Base-by-base conservation (phyloP, 2,797 vertebrate species). In the Oryzias dopingdopingensis region DNA sequence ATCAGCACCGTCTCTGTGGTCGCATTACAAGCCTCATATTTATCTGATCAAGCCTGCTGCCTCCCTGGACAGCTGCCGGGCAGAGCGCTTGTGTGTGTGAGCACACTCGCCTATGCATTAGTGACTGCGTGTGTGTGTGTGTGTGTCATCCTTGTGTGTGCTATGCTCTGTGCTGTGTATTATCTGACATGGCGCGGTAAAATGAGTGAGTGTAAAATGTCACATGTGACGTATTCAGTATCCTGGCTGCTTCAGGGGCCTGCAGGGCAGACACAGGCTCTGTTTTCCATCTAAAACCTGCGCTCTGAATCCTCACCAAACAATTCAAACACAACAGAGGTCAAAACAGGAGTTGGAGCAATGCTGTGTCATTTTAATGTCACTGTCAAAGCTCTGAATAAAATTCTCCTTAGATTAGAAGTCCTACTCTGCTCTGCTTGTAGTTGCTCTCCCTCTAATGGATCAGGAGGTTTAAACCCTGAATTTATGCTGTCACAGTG, bases 11-110 rank as follows among this genome's bases (percentile, higher is more conserved):
- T 88, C 83, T 81, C 86, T 85, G 82, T 85, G 82, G 81, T 86
- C 65, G 68, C 78, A 84, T 87, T 86, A 88, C 86, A 81, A 86
- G 81, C 86, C 66, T 86, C 75, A 88, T 88, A 87, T 88, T 82
- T 86, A 86, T 85, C 84, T 83, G 84, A 88, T 87, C 26, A 59
- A 82, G 82, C 80, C 82, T 58, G 57, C 80, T 81, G 75, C 72
- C 62, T 72, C 74, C 77, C 68, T 82, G 75, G 74, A 80, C 53
- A 41, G 69, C 80, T 74, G 83, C 77, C 14, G 74, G 74, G 60
- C 64, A 59, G 48, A 62, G 53, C 62, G 74, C 62, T 62, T 65
- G 73, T 46, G 55, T 65, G 64, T 72, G 72, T 40, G 49, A 64
- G 64, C 72, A 51, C 53, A 55, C 32, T 37, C 10, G 60, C 61